phyloP scores from a whole-genome alignment of 2,113 vertebrate genomes.

The Gulo gulo region DNA sequence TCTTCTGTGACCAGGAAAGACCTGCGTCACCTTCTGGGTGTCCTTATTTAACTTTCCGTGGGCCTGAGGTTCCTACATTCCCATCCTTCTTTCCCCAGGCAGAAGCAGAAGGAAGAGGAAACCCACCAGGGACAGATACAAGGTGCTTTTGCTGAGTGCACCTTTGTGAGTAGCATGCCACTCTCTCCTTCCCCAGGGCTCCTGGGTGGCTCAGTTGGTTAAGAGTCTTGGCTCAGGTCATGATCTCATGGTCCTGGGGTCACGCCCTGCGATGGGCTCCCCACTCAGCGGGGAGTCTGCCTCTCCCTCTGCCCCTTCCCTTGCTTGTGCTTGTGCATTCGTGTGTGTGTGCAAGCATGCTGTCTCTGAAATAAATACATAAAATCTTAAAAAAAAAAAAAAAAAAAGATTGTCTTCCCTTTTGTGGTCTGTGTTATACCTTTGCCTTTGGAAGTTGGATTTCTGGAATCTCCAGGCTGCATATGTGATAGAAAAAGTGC shows the following conservation, averaged over 20 bases:
- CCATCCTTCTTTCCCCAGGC: background rate
- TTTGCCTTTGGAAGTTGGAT: background rate
- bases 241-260: background rate
- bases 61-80: background rate
- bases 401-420: background rate
- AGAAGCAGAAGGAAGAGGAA: background rate
- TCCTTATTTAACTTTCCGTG: background rate
- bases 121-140: background rate
- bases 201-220: background rate
- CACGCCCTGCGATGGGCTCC: background rate
- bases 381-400: background rate
- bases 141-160: background rate
- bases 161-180: background rate
- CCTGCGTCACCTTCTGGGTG: background rate
- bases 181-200: fast-evolving
- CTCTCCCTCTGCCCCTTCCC: background rate
- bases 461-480: background rate
- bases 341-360: background rate
- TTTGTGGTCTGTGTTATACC: background rate
- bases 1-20: background rate
- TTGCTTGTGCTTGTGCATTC: background rate
- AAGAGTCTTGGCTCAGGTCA: background rate
- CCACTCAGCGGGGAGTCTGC: background rate
- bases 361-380: background rate
- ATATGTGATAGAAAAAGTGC: background rate